phyloP scores from a whole-genome alignment of 2,888 invertebrate genomes.

The Ypsolopha sequella region DNA sequence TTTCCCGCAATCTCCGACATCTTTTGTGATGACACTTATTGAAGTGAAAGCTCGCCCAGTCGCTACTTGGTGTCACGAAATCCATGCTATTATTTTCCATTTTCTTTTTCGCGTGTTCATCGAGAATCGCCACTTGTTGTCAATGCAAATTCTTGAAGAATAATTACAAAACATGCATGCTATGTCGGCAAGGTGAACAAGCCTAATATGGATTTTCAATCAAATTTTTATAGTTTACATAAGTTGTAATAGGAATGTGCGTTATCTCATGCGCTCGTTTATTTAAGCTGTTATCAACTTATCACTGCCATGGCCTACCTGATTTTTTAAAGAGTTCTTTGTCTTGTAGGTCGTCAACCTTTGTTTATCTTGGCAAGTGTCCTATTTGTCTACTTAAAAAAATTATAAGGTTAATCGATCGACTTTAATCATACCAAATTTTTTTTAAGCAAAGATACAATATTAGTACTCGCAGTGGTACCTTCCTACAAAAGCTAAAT shows the following conservation, averaged over 20 bases:
- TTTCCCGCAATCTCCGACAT: slow-evolving; percentile 23
- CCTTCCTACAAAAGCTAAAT: too few relatives aligned
- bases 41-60: slow-evolving; percentile 5
- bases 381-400: slow-evolving; percentile 30
- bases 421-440: too few relatives aligned
- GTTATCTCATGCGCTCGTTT: not conserved
- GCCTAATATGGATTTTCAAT: slow-evolving; percentile 1
- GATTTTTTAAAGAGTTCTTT: slow-evolving; percentile 35
- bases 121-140: not conserved
- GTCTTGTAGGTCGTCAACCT: slow-evolving; percentile 39
- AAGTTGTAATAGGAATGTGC: slow-evolving; percentile 1
- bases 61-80: not conserved
- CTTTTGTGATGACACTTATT: slow-evolving; percentile 2
- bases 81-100: not conserved
- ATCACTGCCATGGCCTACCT: slow-evolving; percentile 24
- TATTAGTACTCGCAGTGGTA: too few relatives aligned
- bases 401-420: too few relatives aligned
- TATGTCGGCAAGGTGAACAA: not conserved
- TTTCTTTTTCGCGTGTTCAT: not conserved
- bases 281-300: slow-evolving; percentile 4
- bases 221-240: too few relatives aligned
- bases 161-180: not conserved
- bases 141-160: too few relatives aligned
- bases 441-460: too few relatives aligned
- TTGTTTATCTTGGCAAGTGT: slow-evolving; percentile 34